Evolutionary conservation across 2,797 vertebrate genomes (phyloP), one percentile per base, ranked within the genome.

Genomic region (Schizopygopsis malacanthus): DNA sequence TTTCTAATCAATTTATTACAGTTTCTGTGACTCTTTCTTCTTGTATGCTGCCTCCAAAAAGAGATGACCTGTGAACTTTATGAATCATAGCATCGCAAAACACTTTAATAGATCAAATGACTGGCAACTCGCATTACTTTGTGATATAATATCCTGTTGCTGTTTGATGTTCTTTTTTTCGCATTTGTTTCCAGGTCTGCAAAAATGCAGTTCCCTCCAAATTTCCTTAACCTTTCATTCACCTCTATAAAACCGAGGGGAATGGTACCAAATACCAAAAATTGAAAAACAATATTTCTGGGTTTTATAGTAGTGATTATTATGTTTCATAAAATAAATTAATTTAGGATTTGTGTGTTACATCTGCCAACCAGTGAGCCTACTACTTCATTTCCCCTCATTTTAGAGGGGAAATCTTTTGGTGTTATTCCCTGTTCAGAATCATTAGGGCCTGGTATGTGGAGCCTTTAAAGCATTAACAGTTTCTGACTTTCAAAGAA

Each of bases 261-360:
- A 86, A 90, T 88, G 82, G 80, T 80, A 67, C 87, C 89, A 81
- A 33, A 33, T 33, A 33, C 33, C 33, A 91, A 90, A 94, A 93
- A 93, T 83, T 90, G 91, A 89, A 89, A 87, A 92, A 93, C 87
- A 78, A 92, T 90, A 90, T 90, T 92, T 88, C 91, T 91, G 83
- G 67, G 84, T 94, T 94, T 94, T 93, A 94, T 92, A 92, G 91
- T 86, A 41, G 85, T 81, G 90, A 93, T 95, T 93, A 94, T 93
- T 93, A 91, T 90, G 91, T 94, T 94, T 93, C 87, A 92, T 93
- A 90, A 94, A 93, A 92, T 91, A 91, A 94, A 94, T 93, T 90
- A 86, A 92, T 92, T 93, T 91, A 90, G 88, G 89, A 89, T 90
- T 90, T 79, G 67, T 77, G 83, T 81, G 76, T 83, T 86, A 81